Evolutionary conservation across 2,113 vertebrate species (phyloP).

Genomic region (Lota lota): DNA sequence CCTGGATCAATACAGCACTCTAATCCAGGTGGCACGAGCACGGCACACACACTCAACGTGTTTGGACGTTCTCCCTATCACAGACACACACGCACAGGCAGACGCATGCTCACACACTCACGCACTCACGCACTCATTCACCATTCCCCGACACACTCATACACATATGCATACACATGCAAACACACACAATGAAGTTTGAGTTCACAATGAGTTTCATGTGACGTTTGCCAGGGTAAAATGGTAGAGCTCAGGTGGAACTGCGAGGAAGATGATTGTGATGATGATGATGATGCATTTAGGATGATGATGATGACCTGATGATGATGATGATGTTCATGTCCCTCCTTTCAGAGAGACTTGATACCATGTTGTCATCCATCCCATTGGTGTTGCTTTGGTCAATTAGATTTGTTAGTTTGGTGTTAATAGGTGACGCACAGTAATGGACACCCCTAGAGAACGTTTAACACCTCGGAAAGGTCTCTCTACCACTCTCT

Average conservation of each 20-base stretch:
- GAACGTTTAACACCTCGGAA: slow-evolving; percentile 37
- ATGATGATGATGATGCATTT: too few relatives aligned
- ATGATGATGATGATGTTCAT: too few relatives aligned
- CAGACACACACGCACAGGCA: background rate
- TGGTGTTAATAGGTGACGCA: slow-evolving; percentile 19
- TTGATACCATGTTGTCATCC: too few relatives aligned
- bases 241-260: too few relatives aligned
- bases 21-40: slow-evolving; percentile 17
- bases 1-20: slow-evolving; percentile 26
- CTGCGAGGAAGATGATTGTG: too few relatives aligned
- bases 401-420: background rate
- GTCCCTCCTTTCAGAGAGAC: too few relatives aligned
- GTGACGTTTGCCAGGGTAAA: too few relatives aligned
- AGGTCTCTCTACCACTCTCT: slow-evolving; percentile 16
- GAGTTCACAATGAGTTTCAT: too few relatives aligned
- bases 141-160: too few relatives aligned
- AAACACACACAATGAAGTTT: background rate
- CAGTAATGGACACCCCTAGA: slow-evolving; percentile 19
- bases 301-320: too few relatives aligned
- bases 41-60: background rate
- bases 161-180: too few relatives aligned
- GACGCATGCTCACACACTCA: slow-evolving; percentile 3
- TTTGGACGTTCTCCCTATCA: background rate
- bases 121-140: background rate
- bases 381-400: background rate